Conservation (phyloP, 2,888 invertebrate species). For the Lycia hirtaria region DNA sequence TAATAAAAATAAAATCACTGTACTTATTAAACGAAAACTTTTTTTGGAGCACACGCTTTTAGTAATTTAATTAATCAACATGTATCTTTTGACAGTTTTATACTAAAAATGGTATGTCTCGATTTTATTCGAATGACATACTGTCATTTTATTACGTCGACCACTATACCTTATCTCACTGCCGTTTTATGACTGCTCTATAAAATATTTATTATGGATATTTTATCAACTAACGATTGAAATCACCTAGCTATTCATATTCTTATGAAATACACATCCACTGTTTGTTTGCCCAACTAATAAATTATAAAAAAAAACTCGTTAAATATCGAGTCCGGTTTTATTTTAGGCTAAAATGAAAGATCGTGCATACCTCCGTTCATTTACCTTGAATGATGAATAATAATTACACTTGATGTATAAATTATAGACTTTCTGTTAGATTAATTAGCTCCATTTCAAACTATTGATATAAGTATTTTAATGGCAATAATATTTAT, state of each 20-base stretch:
- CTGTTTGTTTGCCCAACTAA: conserved; percentile 67
- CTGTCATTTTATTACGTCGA: conserved; percentile 74
- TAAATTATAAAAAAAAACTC: conserved; percentile 66
- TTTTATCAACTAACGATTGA: conserved; percentile 76
- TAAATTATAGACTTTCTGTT: conserved; percentile 74
- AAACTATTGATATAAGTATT: conserved; percentile 62
- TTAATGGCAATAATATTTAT: conserved; percentile 59
- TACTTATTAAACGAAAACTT: conserved; percentile 1
- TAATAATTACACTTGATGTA: conserved; percentile 69
- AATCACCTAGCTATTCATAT: conserved; percentile 72
- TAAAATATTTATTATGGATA: conserved; percentile 74
- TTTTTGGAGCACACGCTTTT: conserved; percentile 15
- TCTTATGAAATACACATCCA: conserved; percentile 73
- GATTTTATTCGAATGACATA: conserved; percentile 65
- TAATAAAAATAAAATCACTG: conserved; percentile 20
- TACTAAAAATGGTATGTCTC: conserved; percentile 46
- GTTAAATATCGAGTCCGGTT: conserved; percentile 69
- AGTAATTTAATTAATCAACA: conserved; percentile 40
- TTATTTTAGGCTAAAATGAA: conserved; percentile 70
- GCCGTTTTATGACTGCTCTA: conserved; percentile 75
- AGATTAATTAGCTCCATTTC: conserved; percentile 67
- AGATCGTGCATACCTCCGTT: conserved; percentile 73
- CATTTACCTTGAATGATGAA: conserved; percentile 80
- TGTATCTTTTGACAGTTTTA: conserved; percentile 41
- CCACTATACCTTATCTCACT: conserved; percentile 63